Conservation (phyloP, 1,140 invertebrate species). For the Apis mellifera region Amel_HAv3.1 CM009945.2:5385501-5386000, state of each 20-base stretch:
- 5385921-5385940: constrained; percentile 63
- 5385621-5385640: neutral
- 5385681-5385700: no score
- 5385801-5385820: neutral
- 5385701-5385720: no score
- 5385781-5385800: no score
- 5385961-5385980: constrained; percentile 11
- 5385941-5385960: constrained; percentile 53
- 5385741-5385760: neutral
- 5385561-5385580: no score
- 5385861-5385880: constrained; percentile 3
- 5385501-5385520: neutral
- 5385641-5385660: neutral
- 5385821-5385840: neutral
- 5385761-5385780: no score
- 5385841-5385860: neutral
- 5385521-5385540: neutral
- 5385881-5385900: constrained; percentile 69
- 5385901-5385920: constrained; percentile 56
- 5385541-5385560: no score
- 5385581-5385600: neutral
- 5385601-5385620: neutral
- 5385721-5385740: no score
- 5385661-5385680: no score
- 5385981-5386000: neutral